A percentile compares a stretch with the other conserved stretches of the same genome.
phyloP scores from a whole-genome alignment of 1,140 invertebrate genomes.

The Trichonephila inaurata region DNA sequence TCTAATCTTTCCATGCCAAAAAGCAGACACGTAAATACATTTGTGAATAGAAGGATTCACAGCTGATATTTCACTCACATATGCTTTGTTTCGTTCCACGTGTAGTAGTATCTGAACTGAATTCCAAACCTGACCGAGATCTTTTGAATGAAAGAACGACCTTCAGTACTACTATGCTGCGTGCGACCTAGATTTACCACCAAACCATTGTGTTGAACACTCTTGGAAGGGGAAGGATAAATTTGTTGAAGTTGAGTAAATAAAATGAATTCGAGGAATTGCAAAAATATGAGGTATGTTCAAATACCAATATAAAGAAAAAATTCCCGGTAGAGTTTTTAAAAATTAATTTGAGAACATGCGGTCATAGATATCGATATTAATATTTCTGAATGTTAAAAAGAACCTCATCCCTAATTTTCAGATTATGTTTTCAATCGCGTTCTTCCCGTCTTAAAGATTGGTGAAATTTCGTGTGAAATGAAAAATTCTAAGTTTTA shows the following conservation, averaged over 20 bases:
- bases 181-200: not conserved
- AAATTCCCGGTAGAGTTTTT: not conserved
- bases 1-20: not conserved
- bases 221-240: not conserved
- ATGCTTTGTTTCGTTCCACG: not conserved
- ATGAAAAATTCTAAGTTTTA: too few relatives aligned
- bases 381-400: too few relatives aligned
- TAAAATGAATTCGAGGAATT: not conserved
- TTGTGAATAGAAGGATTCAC: not conserved
- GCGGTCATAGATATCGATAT: not conserved
- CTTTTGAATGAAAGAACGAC: not conserved
- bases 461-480: too few relatives aligned
- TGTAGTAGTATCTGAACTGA: not conserved
- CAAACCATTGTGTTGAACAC: not conserved
- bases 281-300: not conserved
- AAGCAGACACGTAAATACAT: not conserved
- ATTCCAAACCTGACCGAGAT: constrained; percentile 20
- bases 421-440: too few relatives aligned
- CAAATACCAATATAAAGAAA: not conserved
- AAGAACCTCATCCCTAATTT: too few relatives aligned
- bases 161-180: not conserved
- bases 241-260: not conserved
- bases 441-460: too few relatives aligned
- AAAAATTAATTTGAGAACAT: not conserved
- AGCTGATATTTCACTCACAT: not conserved